Base-by-base conservation (phyloP, 2,888 invertebrate genomes). In the Pilophorus perplexus region DNA sequence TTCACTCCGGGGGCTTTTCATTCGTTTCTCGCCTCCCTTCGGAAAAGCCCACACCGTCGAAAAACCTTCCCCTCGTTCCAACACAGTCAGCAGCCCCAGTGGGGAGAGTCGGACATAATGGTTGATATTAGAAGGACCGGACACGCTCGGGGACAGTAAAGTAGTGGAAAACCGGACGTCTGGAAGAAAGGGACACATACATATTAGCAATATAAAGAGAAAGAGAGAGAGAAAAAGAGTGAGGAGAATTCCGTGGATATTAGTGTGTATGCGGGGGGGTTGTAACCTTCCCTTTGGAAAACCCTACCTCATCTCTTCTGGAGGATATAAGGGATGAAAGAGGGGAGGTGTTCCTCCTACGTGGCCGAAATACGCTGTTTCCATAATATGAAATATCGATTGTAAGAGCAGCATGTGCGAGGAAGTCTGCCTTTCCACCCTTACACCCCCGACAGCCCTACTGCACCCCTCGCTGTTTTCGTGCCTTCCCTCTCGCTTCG, bases 351-450 rank as follows among this genome's bases (percentile, higher is more conserved):
- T n/a, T n/a, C n/a, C 28, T 28, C 23, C 65, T 69, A 69, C 69
- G 69, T 69, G 69, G 67, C 69, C 69, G 65, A 69, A 70, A 68
- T 68, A 68, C 70, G 54, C 67, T 60, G 68, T 67, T 67, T 67
- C 67, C 68, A 70, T 70, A 70, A 70, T 70, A 70, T 70, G 70
- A 70, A 68, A 68, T 70, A 70, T 67, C 71, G 70, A 67, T 68
- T 70, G 69, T 69, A 55, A 28, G 67, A 50, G 66, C 64, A 67
- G 65, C 65, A 67, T 67, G 66, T 68, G 67, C 68, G 66, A 42
- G 64, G 48, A 20, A 10, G n/a, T n/a, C n/a, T n/a, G n/a, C 50
- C 22, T 20, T 20, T 25, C 48, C 57, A 27, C 28, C 28, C 54
- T 12, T 12, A 28, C 38, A 20, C 42, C 54, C 18, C n/a, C n/a